Base-by-base conservation (phyloP, 2,113 vertebrate genomes). In the Arvicanthis niloticus region DNA sequence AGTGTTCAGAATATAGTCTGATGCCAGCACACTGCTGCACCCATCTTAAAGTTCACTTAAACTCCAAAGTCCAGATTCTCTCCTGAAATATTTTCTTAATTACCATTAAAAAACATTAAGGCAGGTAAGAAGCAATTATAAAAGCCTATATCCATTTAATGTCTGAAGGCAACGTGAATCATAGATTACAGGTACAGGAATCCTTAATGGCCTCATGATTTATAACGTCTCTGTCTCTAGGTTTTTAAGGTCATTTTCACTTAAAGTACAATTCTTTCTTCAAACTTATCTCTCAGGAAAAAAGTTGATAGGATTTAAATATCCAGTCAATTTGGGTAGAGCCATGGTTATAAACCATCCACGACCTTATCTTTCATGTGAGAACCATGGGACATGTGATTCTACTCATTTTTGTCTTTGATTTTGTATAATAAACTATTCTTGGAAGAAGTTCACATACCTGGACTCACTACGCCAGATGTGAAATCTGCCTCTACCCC, bases 221-320 rank as follows among this genome's bases (percentile, higher is more conserved):
- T 98, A 98, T 97, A 98, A 95, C 92, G 98, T 96, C 21, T 84
- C 95, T 93, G 98, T 96, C 21, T 84, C 95, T 91, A 26, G 2
- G n/a, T 94, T 94, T 98, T 98, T 98, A 97, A 98, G 97, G 98
- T 98, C 97, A 98, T 93, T 97, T 72, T 98, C 96, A 96, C 48
- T 97, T 97, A 97, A 95, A 68, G 56, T 24, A 87, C 58, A 97
- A 97, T 96, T 97, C 96, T 87, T 98, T 91, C 96, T 93, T 87
- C 93, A 97, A 75, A 95, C 45, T 91, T 80, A 91, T 90, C 80
- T 95, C 77, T 82, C 84, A 92, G 37, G 95, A 94, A 37, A 93
- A 88, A 7, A 96, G 86, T 5, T 97, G 92, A 96, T 24, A 89
- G 73, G 53, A 91, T 95, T 97, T 65, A 91, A 96, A 94, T 97